Evolutionary conservation across 2,888 invertebrate species (phyloP), one percentile per base, ranked within the genome.

Genomic region (Trachelus tabidus): DNA sequence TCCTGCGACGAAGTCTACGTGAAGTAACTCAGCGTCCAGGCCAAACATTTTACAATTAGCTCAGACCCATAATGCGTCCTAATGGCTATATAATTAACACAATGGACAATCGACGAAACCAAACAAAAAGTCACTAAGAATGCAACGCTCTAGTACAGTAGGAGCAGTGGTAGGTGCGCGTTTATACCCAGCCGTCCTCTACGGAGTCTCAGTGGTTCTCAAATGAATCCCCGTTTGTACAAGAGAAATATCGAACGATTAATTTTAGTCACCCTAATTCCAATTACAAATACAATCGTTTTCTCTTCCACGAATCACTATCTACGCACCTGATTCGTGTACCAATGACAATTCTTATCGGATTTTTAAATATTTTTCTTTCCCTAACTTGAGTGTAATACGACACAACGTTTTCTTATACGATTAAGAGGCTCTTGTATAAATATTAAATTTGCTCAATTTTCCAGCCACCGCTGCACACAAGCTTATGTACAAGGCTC

Each of bases 51-150:
- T 76, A 78, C 78, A 76, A 78, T 78, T 78, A 78, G 78, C 78
- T 78, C 75, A 71, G 73, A 75, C 75, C 56, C 75, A 78, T 76
- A 78, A 78, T 75, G 76, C 78, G 37, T 73, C 75, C 78, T 78
- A 78, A 78, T 75, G 78, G 75, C 75, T 78, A 75, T 78, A 78
- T 78, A 78, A 78, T 78, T 78, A 78, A 75, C 78, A 73, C 78
- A 73, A 78, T 78, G 75, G 76, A 71, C 71, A 68, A 56, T 56
- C 56, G 56, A 23, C 0, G 9, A 23, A 56, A 23, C 15, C 56
- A 56, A 56, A 56, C 23, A 56, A 40, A 56, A 56, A 56, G 23
- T 56, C 9, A 34, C 71, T 15, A 40, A 71, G 78, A 78, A 78
- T 76, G 76, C 75, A 69, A 76, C 75, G 75, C 75, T 78, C 78